Conservation (phyloP, 1,140 invertebrate genomes). For the Formica exsecta region DNA sequence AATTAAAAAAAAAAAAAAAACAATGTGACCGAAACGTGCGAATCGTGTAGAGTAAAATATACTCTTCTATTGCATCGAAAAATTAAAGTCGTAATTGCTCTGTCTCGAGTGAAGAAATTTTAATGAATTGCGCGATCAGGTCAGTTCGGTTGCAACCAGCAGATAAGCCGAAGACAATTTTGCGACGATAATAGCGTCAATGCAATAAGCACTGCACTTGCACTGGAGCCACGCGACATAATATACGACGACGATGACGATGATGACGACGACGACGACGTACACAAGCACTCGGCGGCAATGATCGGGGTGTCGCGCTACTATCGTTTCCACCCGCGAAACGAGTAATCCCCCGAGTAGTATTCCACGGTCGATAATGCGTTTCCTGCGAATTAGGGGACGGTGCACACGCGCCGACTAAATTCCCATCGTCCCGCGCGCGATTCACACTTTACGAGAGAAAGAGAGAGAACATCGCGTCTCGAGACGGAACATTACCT, state of each 20-base stretch:
- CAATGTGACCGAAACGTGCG: background rate
- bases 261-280: conserved; percentile 26
- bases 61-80: background rate
- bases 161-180: background rate
- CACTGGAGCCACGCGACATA: conserved; percentile 64
- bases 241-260: background rate
- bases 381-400: conserved; percentile 31
- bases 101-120: background rate
- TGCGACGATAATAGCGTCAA: conserved; percentile 23
- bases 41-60: background rate
- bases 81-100: background rate
- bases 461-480: too few relatives aligned
- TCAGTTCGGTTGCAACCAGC: background rate
- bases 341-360: background rate
- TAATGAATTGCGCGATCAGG: background rate
- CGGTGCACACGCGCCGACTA: conserved; percentile 13
- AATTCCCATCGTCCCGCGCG: background rate
- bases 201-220: conserved; percentile 75
- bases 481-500: conserved; percentile 54
- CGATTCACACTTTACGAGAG: too few relatives aligned
- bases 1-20: background rate
- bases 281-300: conserved; percentile 27
- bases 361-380: conserved; percentile 45
- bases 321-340: conserved; percentile 3
- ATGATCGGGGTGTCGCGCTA: background rate